Percentiles rank a stretch among this genome's conserved stretches.
Evolutionary conservation across 2,888 invertebrate genomes (phyloP).

Genomic region (Tenthredo amoena): DNA sequence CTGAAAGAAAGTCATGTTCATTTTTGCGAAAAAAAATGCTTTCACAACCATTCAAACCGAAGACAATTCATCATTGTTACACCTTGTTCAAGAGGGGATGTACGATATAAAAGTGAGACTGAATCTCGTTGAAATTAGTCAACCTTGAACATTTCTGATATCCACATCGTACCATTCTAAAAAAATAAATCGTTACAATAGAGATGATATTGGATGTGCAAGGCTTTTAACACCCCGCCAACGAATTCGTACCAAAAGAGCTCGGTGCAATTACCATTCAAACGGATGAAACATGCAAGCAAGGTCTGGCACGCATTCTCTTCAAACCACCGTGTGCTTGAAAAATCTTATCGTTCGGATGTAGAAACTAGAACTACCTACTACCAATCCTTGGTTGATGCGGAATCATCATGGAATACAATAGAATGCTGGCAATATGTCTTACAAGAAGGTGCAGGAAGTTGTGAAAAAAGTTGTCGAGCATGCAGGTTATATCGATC

Average conservation of each 20-base stretch:
- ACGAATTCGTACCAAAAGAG: constrained; percentile 53
- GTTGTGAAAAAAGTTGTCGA: constrained; percentile 35
- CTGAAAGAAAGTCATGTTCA: too few relatives aligned
- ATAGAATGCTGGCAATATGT: constrained; percentile 25
- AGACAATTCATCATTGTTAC: too few relatives aligned
- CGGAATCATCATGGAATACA: constrained; percentile 42
- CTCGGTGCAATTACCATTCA: constrained; percentile 29
- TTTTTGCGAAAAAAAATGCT: too few relatives aligned
- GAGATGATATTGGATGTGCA: constrained; percentile 51
- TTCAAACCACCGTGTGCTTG: constrained; percentile 47
- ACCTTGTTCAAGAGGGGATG: too few relatives aligned
- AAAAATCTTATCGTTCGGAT: constrained; percentile 38
- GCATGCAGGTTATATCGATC: background rate
- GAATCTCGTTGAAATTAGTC: too few relatives aligned
- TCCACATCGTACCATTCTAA: background rate
- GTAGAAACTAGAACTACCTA: too few relatives aligned
- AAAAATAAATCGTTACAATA: background rate
- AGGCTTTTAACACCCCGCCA: constrained; percentile 44
- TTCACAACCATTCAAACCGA: too few relatives aligned
- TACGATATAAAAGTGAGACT: too few relatives aligned
- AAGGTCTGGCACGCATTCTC: constrained; percentile 12
- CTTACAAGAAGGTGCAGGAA: constrained; percentile 21
- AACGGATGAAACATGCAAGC: background rate
- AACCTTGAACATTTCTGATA: too few relatives aligned
- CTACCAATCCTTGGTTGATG: constrained; percentile 41